Evolutionary conservation across 2,113 vertebrate genomes (phyloP), one percentile per base, ranked within the genome.

Genomic region (Sinocyclocheilus anshuiensis): DNA sequence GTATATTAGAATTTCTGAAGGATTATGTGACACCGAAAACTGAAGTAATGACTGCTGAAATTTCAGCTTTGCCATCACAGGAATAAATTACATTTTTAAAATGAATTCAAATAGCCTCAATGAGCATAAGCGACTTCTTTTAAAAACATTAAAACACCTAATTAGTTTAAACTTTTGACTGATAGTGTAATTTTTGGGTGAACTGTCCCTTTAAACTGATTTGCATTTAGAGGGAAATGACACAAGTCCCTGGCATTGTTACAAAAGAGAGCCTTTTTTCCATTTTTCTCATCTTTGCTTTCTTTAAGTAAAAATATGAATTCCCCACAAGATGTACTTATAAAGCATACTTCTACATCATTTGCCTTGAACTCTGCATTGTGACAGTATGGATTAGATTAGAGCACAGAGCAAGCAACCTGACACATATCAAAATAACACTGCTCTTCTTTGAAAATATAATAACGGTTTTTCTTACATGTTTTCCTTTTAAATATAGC

Each of bases 381-480:
- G 92, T 93, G 91, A 94, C 93, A 92, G 88, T 94, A 88, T 90
- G 90, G 90, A 92, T 90, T 63, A 91, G 92, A 92, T 90, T 74
- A 92, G 90, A 94, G 89, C 91, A 94, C 94, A 95, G 94, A 94
- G 95, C 94, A 95, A 96, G 94, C 94, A 95, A 95, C 93, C 88
- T 89, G 90, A 94, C 93, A 93, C 90, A 94, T 95, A 94, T 93
- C 92, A 95, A 96, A 96, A 96, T 96, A 95, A 96, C 94, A 96
- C 94, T 95, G 93, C 92, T 94, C 88, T 90, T 92, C 90, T 93
- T 88, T 92, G 93, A 95, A 96, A 95, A 95, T 95, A 96, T 95
- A 95, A 93, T 90, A 95, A 91, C 91, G 89, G 88, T 92, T 92
- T 84, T 91, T 93, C 87, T 91, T 92, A 89, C 83, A 89, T 75